Conservation (phyloP, 2,113 vertebrate species). For the Ictidomys tridecemlineatus region DNA sequence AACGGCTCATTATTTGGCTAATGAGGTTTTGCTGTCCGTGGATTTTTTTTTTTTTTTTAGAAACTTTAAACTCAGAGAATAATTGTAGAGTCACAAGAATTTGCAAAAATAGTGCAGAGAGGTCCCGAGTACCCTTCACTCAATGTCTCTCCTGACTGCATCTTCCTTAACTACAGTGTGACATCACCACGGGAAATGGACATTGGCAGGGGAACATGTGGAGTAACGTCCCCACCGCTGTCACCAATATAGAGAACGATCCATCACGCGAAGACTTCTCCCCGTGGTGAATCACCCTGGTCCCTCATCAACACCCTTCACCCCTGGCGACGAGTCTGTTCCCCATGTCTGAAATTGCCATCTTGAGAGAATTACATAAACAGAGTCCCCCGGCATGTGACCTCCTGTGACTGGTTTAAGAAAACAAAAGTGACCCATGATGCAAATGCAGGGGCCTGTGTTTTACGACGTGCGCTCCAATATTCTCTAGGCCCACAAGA, state of each 20-base stretch:
- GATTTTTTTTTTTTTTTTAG: background rate
- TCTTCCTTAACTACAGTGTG: background rate
- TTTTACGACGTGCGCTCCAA: background rate
- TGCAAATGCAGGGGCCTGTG: no score
- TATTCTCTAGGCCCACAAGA: background rate
- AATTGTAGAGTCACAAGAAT: background rate
- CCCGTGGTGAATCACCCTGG: background rate
- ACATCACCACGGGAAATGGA: background rate
- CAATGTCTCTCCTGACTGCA: no score
- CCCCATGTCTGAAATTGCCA: background rate
- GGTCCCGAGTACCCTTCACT: background rate
- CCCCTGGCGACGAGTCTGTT: no score
- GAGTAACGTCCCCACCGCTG: background rate
- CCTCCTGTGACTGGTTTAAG: background rate
- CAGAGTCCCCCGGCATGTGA: background rate
- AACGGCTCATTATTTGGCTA: background rate
- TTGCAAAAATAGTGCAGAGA: background rate
- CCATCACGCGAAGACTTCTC: background rate
- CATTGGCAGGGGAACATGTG: no score
- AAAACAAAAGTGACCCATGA: no score
- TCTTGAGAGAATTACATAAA: background rate
- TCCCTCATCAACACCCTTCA: background rate
- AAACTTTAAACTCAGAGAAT: constrained; percentile 26
- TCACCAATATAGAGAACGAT: background rate
- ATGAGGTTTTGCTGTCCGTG: background rate